Evolutionary conservation across 2,888 invertebrate genomes (phyloP).

Genomic region (Chrysodeixis includens): DNA sequence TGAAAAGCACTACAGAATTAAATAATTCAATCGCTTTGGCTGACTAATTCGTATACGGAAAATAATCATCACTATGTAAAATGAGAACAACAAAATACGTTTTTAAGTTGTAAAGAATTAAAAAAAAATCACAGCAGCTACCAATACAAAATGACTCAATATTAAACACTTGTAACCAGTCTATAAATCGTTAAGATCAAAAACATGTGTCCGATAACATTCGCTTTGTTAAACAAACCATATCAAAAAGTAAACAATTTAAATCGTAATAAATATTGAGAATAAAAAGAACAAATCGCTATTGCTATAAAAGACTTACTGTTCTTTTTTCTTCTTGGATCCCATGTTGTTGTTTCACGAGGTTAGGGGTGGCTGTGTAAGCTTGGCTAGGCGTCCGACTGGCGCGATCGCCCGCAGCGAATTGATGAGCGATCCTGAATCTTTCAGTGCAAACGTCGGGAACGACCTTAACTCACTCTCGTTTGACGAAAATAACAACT

Average conservation of each 20-base stretch:
- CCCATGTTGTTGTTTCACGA: slow-evolving; percentile 37
- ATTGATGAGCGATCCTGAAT: slow-evolving; percentile 45
- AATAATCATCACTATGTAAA: no score
- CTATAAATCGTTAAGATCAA: slow-evolving; percentile 14
- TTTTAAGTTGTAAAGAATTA: no score
- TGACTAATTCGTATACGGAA: no score
- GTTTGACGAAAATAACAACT: slow-evolving; percentile 15
- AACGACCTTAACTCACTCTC: slow-evolving; percentile 33
- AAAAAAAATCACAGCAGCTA: background rate
- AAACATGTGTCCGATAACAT: slow-evolving; percentile 31
- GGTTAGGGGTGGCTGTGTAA: background rate
- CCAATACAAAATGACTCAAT: background rate
- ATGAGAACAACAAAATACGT: no score
- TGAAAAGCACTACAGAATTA: no score
- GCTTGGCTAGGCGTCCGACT: slow-evolving; percentile 24
- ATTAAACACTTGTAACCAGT: background rate
- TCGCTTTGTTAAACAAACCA: slow-evolving; percentile 34
- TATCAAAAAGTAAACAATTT: slow-evolving; percentile 32
- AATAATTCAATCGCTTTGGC: no score
- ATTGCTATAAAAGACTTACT: slow-evolving; percentile 48
- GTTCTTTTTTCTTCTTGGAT: slow-evolving; percentile 56
- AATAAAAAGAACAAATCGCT: slow-evolving; percentile 34
- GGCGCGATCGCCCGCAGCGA: slow-evolving; percentile 27
- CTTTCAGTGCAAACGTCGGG: slow-evolving; percentile 32
- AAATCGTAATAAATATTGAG: slow-evolving; percentile 7